These are phyloP conservation scores for Hirudo medicinalis DNA, from an alignment of 1,140 invertebrate species.

Conservation along the genomic window DNA sequence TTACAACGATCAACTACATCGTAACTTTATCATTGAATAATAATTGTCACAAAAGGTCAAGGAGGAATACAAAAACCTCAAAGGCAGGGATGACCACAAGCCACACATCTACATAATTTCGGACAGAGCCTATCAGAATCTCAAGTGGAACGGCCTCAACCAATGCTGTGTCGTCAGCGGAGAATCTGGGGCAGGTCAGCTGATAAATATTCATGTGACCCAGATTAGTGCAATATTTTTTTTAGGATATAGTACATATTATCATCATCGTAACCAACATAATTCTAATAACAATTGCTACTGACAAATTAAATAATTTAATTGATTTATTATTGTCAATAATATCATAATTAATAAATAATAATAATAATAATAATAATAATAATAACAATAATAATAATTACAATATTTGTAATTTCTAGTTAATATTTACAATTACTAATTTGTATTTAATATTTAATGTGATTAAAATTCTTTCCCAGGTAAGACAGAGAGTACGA, in stretches of 20 bases:
- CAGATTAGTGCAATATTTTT: too few species aligned
- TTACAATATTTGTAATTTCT: too few species aligned
- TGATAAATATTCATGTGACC: constrained; percentile 21
- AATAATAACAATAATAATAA: background rate
- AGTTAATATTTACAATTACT: background rate
- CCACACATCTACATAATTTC: constrained; percentile 97
- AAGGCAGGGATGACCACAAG: constrained; percentile 49
- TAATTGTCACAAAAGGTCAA: background rate
- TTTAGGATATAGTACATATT: background rate
- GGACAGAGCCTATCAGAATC: constrained; percentile 82
- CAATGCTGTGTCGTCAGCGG: constrained; percentile 53
- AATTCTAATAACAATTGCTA: too few species aligned
- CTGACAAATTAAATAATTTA: too few species aligned
- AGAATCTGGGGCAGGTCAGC: constrained; percentile 90
- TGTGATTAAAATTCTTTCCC: background rate
- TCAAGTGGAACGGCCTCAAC: constrained; percentile 43
- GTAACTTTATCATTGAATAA: too few species aligned
- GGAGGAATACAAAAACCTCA: constrained; percentile 25
- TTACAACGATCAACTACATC: too few species aligned
- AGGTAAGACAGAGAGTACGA: constrained; percentile 29
- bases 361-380: too few species aligned
- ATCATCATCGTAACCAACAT: background rate
- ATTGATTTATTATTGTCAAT: too few species aligned
- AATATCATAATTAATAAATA: too few species aligned
- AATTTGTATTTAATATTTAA: background rate